Base-by-base conservation (phyloP, 1,140 invertebrate genomes). In the Drosophila nannoptera region DNA sequence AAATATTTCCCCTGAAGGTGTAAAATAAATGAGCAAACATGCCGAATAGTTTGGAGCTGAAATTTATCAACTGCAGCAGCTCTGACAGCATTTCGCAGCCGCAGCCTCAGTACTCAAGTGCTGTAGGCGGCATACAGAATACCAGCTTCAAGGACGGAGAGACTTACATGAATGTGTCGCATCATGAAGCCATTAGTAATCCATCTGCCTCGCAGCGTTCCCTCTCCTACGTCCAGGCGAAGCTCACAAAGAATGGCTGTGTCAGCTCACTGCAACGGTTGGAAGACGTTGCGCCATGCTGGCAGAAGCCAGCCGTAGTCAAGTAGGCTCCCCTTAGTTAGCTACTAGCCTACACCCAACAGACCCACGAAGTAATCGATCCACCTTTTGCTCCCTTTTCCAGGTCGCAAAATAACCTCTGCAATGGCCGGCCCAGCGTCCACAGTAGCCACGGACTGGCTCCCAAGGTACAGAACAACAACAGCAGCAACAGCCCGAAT, bases 361-460 rank as follows among this genome's bases (percentile, higher is more conserved):
- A 2, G n/a, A 36, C 8, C 2, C 56, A 31, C 6, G 5, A 5
- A 7, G 8, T 29, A 22, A 22, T 22, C 22, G 22, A 22, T 2
- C 22, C 22, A 22, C 3, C 22, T 0, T 40, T 32, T 31, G 9
- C 5, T 31, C 4, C 33, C 50, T 62, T 22, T 91, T 93, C 2
- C 90, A 94, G 94, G 45, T 93, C 93, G 29, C 93, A 92, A 73
- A 93, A 91, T 64, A 94, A 94, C 80, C 87, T 94, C 2, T 94
- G 93, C 90, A 95, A 95, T 84, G 94, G 94, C 0, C 90, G 91
- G 7, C 90, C 92, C 29, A 90, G 91, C 7, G 89, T 90, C 46
- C 90, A 90, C 11, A 71, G 52, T 32, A 83, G 68, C n/a, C 75
- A 76, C 22, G 43, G 36, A 2, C 87, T 94, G 55, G 92, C 90